Evolutionary conservation across 2,888 invertebrate species (phyloP).

Genomic region (Lysandra coridon): DNA sequence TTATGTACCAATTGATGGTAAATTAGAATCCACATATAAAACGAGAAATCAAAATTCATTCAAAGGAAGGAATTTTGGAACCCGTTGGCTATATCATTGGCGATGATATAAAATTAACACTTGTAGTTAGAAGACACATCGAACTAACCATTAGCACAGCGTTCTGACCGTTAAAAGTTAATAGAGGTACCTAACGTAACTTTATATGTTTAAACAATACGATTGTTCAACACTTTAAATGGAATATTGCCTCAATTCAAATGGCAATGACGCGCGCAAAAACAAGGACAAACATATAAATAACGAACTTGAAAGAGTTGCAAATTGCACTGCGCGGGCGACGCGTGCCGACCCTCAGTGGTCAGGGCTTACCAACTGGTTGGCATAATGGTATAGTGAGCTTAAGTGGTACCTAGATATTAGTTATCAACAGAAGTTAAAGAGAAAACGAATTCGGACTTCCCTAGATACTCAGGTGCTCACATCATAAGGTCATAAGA

Average conservation of each 20-base stretch:
- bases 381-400: background rate
- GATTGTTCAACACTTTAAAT: background rate
- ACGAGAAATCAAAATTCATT: too few relatives aligned
- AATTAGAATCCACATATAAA: too few relatives aligned
- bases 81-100: too few relatives aligned
- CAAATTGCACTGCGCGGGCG: conserved; percentile 55
- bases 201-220: background rate
- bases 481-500: too few relatives aligned
- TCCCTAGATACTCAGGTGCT: too few relatives aligned
- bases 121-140: too few relatives aligned
- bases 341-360: conserved; percentile 61
- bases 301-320: conserved; percentile 45
- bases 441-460: background rate
- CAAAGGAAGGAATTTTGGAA: too few relatives aligned
- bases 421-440: background rate
- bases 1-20: too few relatives aligned
- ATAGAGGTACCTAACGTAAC: background rate
- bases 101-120: too few relatives aligned
- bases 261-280: conserved; percentile 38
- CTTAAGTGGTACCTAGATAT: background rate
- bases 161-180: too few relatives aligned
- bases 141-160: too few relatives aligned
- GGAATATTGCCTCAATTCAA: conserved; percentile 20
- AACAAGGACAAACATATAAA: conserved; percentile 44
- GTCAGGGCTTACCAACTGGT: conserved; percentile 50